Evolutionary conservation across 2,888 invertebrate genomes (phyloP).

Genomic region (Nomada ruficornis): DNA sequence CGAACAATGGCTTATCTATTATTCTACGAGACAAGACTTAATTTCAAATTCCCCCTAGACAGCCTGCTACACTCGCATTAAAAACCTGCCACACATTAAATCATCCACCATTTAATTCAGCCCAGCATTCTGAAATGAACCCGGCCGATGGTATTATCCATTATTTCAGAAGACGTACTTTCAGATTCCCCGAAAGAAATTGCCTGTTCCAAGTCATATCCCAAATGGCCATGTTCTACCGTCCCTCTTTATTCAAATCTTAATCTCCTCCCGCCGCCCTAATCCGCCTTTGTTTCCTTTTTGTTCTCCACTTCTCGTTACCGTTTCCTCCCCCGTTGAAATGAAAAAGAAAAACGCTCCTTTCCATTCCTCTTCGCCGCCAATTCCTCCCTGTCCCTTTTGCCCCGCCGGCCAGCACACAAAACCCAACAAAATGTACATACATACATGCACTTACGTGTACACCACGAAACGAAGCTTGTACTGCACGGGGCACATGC

Average conservation of each 20-base stretch:
- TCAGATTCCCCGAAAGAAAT: not conserved
- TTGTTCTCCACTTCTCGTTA: too few relatives aligned
- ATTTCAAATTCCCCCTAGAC: too few relatives aligned
- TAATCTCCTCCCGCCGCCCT: not conserved
- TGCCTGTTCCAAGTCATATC: not conserved
- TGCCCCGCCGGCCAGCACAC: slow-evolving; percentile 25
- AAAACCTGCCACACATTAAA: too few relatives aligned
- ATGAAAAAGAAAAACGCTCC: not conserved
- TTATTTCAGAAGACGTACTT: not conserved
- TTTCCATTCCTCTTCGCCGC: not conserved
- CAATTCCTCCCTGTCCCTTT: slow-evolving; percentile 21
- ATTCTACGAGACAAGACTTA: too few relatives aligned
- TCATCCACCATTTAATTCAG: too few relatives aligned
- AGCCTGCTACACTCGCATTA: too few relatives aligned
- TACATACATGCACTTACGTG: slow-evolving; percentile 41
- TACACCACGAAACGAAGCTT: slow-evolving; percentile 65
- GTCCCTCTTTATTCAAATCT: not conserved
- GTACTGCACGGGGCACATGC: slow-evolving; percentile 69
- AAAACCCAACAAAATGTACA: slow-evolving; percentile 22
- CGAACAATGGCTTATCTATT: too few relatives aligned
- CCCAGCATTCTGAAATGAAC: too few relatives aligned
- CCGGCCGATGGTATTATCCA: not conserved
- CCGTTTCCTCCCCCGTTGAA: not conserved
- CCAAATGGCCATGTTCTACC: not conserved
- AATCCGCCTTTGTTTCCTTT: not conserved